These are phyloP conservation scores for Melolontha melolontha DNA, from an alignment of 2,888 invertebrate species.

Conservation along the genomic window DNA sequence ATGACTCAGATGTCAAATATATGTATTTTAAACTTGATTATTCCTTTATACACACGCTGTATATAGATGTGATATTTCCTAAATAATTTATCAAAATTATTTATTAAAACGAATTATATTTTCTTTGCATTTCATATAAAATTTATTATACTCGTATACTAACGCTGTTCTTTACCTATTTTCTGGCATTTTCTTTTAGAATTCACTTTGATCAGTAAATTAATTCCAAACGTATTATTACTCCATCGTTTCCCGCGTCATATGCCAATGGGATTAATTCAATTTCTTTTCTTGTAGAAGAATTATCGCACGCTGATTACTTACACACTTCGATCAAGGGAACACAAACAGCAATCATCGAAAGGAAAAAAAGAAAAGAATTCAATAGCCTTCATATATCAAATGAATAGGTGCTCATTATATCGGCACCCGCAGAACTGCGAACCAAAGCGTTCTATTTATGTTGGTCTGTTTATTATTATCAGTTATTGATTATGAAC, in stretches of 20 bases:
- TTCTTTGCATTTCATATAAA: no score
- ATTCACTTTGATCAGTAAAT: conserved; percentile 14
- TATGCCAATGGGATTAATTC: no score
- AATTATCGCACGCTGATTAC: conserved; percentile 26
- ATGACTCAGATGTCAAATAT: no score
- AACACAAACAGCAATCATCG: conserved; percentile 30
- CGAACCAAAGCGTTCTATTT: conserved; percentile 18
- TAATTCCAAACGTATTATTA: conserved; percentile 23
- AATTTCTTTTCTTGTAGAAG: conserved; percentile 2
- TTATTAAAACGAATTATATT: no score
- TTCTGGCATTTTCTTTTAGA: background rate
- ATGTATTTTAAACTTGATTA: no score
- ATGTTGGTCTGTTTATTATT: conserved; percentile 34
- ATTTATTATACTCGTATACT: no score
- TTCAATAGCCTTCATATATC: conserved; percentile 35
- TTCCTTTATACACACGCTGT: no score
- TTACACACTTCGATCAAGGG: conserved; percentile 34
- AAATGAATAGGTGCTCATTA: conserved; percentile 34
- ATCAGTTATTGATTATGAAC: conserved; percentile 31
- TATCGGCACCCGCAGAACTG: conserved; percentile 23
- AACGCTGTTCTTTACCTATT: background rate
- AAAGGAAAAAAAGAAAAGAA: conserved; percentile 14
- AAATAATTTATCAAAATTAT: no score
- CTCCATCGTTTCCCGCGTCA: conserved; percentile 12
- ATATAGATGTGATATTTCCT: no score